Base-by-base conservation (phyloP, 37 sponge, comb jelly and placozoan species). In the Halichondria panicea region DNA sequence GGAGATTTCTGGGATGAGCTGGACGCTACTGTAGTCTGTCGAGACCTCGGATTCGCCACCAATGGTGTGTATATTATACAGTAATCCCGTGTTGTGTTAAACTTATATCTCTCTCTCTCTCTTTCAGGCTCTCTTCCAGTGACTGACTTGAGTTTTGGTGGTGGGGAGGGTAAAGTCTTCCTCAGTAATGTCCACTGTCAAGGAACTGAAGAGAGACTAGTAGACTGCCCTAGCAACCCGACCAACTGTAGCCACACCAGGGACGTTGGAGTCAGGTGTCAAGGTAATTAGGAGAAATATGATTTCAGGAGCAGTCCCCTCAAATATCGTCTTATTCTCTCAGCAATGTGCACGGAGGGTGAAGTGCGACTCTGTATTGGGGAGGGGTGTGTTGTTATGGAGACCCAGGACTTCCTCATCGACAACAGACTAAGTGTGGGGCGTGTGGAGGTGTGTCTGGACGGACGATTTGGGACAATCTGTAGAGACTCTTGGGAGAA, bases 1-100 rank as follows among this genome's bases (percentile, higher is more conserved):
- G 60, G 59, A 31, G 48, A 68, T 48, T 53, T 15, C 43, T 79
- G 79, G 79, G 79, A 69, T 46, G 13, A 79, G 28, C 46, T 31
- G 11, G 79, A 68, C 59, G 79, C 79, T 34, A 43, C 79, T 58
- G 70, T 79, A 8, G 79, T 79, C 43, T 79, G 79, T 45, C 30
- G 67, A 43, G 70, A 79, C 32, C 79, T 68, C 0, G 70, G 70
- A 30, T 79, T 79, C 28, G 68, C 79, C 9, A 60, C 79, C 18
- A 58, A 79, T 68, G 79, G 79, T 79, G 27, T 33, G 36, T 2
- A 28, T 4, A 30, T 2, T 28, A 28, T 33, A 2, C 19, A 4
- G 27, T 48, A 15, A 48, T 15, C 15, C 52, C n/a, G n/a, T n/a
- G n/a, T n/a, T n/a, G n/a, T n/a, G n/a, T n/a, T 7, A 52, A 54